Conservation (phyloP, 2,797 vertebrate genomes). For the Lindbergichthys nudifrons region DNA sequence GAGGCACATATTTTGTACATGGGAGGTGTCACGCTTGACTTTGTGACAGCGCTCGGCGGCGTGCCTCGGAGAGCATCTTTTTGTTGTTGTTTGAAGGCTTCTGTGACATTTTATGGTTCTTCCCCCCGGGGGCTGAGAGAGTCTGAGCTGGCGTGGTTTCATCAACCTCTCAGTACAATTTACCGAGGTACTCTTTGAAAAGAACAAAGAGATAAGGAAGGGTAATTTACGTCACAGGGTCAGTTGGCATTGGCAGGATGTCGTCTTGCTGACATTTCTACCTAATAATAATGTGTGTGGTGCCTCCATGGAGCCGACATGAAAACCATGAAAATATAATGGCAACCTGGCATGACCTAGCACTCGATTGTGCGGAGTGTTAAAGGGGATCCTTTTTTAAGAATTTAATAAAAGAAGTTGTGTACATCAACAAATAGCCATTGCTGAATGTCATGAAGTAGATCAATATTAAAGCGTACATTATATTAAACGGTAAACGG, state of each 20-base stretch:
- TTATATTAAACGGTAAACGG: neutral
- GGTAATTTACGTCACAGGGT: slow-evolving; percentile 61
- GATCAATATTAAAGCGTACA: too few species aligned
- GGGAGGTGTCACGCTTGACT: slow-evolving; percentile 59
- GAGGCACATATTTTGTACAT: slow-evolving; percentile 30
- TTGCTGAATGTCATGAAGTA: too few species aligned
- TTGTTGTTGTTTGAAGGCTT: slow-evolving; percentile 69
- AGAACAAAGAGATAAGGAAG: slow-evolving; percentile 21
- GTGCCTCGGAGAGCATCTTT: slow-evolving; percentile 51
- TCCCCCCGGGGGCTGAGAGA: slow-evolving; percentile 36
- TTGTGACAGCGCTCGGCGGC: slow-evolving; percentile 45
- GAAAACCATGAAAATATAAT: slow-evolving; percentile 28
- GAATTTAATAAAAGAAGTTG: neutral
- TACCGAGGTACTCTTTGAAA: slow-evolving; percentile 35
- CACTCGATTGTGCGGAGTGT: slow-evolving; percentile 7
- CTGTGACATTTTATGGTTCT: slow-evolving; percentile 67
- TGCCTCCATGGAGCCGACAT: slow-evolving; percentile 25
- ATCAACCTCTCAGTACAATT: slow-evolving; percentile 49
- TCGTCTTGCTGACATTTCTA: slow-evolving; percentile 56
- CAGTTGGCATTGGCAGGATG: slow-evolving; percentile 45
- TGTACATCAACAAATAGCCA: too few species aligned
- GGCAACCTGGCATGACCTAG: slow-evolving; percentile 16
- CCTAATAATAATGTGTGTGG: neutral
- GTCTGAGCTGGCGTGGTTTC: slow-evolving; percentile 54
- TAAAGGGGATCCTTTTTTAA: slow-evolving; percentile 2